Base-by-base conservation (phyloP, 30 jellyfish, hydroid and myxozoan species). In the Aurelia sp. region DNA sequence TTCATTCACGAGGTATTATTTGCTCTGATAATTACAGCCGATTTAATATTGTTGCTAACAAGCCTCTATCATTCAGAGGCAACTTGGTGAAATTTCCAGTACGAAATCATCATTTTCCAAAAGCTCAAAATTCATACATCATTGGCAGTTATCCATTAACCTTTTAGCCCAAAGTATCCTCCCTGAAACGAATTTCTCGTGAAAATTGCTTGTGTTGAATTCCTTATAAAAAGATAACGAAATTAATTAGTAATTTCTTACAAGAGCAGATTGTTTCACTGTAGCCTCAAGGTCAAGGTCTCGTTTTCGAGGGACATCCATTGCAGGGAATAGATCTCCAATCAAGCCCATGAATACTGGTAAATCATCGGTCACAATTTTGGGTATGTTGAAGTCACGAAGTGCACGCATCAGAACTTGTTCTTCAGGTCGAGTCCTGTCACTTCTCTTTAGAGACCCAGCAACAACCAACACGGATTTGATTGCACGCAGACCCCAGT, bases 401-500 rank as follows among this genome's bases (percentile, higher is more conserved):
- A 93, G 85, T 10, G 98, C 98, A 66, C 98, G 84, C 98, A 93
- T 93, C 50, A 93, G 63, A 21, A 93, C 98, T 64, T 93, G 98
- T 64, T 93, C 98, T 78, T 93, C 98, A 12, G 98, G 91, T 55
- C 98, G 85, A 16, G 80, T 97, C 38, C 92, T 58, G 80, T 93
- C 98, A 61, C 98, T 67, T 57, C 98, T 63, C 60, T 93, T 93
- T 59, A 93, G 88, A 0, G 98, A 82, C 24, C 98, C 98, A 55
- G 98, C 98, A 33, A 93, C 98, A 67, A 93, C 98, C 35, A 93
- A 82, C 13, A 93, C 98, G 48, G 98, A 93, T 69, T 93, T 93
- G 94, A 93, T 93, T 5, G 98, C 98, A 53, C 98, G 98, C 31
- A 93, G 84, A 21, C 98, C 98, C 98, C 98, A 93, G 79, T 93